Evolutionary conservation across 2,113 vertebrate species (phyloP).

Genomic region (Lontra canadensis): DNA sequence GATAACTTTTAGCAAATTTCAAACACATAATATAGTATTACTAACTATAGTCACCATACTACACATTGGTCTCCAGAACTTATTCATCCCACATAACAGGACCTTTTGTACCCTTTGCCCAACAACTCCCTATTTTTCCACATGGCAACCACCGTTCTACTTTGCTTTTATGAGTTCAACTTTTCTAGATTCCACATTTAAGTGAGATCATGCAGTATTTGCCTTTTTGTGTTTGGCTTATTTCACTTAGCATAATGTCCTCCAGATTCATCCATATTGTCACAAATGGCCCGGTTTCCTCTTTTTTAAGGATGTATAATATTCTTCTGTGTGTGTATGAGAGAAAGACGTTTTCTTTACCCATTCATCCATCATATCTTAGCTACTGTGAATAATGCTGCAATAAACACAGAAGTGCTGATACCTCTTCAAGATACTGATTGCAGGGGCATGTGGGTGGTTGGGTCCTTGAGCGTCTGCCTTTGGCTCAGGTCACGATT

Average conservation of each 20-base stretch:
- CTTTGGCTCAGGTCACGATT: no score
- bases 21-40: not conserved
- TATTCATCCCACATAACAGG: not conserved
- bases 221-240: not conserved
- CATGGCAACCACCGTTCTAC: not conserved
- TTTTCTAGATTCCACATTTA: not conserved
- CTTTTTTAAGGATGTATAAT: not conserved
- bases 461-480: no score
- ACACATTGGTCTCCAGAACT: not conserved
- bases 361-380: not conserved
- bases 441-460: not conserved
- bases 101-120: not conserved
- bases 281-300: not conserved
- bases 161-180: not conserved
- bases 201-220: not conserved
- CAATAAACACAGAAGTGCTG: not conserved
- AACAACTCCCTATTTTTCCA: not conserved
- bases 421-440: not conserved
- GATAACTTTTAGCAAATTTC: not conserved
- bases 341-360: not conserved
- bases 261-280: not conserved
- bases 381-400: not conserved
- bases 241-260: not conserved
- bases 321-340: not conserved
- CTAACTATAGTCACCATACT: not conserved